These are phyloP conservation scores for Ianthella basta DNA, from an alignment of 37 sponge, comb jelly and placozoan genomes.

Conservation along the genomic window DNA sequence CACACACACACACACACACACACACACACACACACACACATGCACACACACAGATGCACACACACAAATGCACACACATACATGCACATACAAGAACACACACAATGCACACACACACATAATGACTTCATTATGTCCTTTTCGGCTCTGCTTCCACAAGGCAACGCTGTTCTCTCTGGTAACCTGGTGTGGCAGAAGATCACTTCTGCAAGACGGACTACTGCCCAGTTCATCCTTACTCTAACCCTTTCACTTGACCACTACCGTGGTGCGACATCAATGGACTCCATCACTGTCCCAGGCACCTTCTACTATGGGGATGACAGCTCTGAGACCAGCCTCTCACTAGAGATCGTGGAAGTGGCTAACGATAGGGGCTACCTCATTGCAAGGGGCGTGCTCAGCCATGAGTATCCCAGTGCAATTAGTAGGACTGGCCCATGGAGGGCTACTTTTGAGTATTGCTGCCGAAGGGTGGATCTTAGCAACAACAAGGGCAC, in stretches of 20 bases:
- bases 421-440: constrained; percentile 60
- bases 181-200: constrained; percentile 55
- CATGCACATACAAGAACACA: background rate
- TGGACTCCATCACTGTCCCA: constrained; percentile 6
- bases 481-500: constrained; percentile 73
- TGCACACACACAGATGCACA: background rate
- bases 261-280: constrained; percentile 27
- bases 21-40: constrained; percentile 40
- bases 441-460: constrained; percentile 68
- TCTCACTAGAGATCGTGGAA: constrained; percentile 8
- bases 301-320: constrained; percentile 64
- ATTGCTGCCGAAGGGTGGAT: constrained; percentile 75
- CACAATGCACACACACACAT: background rate
- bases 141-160: background rate
- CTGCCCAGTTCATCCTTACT: constrained; percentile 61
- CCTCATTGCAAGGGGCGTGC: constrained; percentile 45
- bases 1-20: constrained; percentile 39
- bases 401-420: constrained; percentile 58
- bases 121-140: background rate
- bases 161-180: constrained; percentile 69
- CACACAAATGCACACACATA: background rate
- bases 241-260: constrained; percentile 47
- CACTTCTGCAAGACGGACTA: constrained; percentile 30
- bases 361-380: constrained; percentile 39
- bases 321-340: constrained; percentile 2